phyloP scores from a whole-genome alignment of 2,888 invertebrate genomes.

The Pocota personata region DNA sequence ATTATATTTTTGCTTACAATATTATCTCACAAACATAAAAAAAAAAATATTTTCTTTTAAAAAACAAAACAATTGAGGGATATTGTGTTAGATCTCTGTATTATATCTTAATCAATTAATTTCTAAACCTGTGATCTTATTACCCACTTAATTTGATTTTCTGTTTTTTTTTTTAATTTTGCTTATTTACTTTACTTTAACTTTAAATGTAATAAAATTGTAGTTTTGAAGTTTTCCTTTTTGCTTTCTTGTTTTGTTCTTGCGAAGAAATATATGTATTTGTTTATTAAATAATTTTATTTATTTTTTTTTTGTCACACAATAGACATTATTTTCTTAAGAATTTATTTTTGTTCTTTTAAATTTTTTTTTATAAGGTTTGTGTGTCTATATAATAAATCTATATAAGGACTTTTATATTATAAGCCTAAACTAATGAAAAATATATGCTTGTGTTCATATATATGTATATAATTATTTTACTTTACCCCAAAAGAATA shows the following conservation, averaged over 20 bases:
- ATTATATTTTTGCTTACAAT: conserved; percentile 56
- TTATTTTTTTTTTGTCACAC: conserved; percentile 48
- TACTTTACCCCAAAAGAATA: conserved; percentile 69
- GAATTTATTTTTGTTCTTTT: conserved; percentile 1
- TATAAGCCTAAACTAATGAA: conserved; percentile 73
- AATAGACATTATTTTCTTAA: conserved; percentile 36
- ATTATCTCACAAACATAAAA: conserved; percentile 65
- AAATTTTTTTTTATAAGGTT: conserved; percentile 19
- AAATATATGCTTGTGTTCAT: conserved; percentile 65
- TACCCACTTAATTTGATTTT: conserved; percentile 47
- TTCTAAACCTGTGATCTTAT: conserved; percentile 62
- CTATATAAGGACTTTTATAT: conserved; percentile 68
- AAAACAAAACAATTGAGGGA: conserved; percentile 61
- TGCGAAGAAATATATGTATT: conserved; percentile 37
- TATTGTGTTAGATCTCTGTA: conserved; percentile 61
- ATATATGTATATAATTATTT: conserved; percentile 63
- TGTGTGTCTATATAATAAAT: conserved; percentile 60
- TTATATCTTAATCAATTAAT: conserved; percentile 51
- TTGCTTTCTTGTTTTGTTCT: conserved; percentile 18
- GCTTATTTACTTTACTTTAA: conserved; percentile 45
- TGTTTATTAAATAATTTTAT: conserved; percentile 34
- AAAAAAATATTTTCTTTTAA: conserved; percentile 9
- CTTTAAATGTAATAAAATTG: conserved; percentile 40
- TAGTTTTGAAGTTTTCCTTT: conserved; percentile 31
- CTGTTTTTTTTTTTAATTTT: conserved; percentile 44